These are phyloP conservation scores for Drosophila paramelanica DNA, from an alignment of 2,888 invertebrate species.

Conservation along the genomic window DNA sequence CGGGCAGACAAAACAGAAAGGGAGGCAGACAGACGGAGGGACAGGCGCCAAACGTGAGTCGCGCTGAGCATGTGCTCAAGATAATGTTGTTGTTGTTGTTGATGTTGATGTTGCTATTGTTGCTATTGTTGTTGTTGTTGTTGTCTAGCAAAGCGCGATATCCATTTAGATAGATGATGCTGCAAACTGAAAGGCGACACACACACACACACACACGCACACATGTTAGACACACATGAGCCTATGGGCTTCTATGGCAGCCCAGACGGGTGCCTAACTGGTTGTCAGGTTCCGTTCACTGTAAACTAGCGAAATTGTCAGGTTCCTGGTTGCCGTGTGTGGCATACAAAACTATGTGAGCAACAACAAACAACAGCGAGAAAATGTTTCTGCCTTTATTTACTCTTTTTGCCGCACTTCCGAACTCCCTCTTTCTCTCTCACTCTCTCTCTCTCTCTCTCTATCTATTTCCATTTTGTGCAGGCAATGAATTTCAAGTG, in stretches of 20 bases:
- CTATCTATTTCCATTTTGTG: constrained; percentile 13
- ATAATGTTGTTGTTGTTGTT: constrained; percentile 34
- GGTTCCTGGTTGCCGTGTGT: constrained; percentile 50
- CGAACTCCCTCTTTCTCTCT: not conserved
- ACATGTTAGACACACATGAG: not conserved
- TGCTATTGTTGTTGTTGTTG: constrained; percentile 28
- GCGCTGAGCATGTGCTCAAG: constrained; percentile 57
- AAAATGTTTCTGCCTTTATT: constrained; percentile 7
- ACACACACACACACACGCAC: constrained; percentile 13
- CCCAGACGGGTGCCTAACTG: constrained; percentile 21
- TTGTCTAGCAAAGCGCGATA: constrained; percentile 58
- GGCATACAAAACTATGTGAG: constrained; percentile 48
- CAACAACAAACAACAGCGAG: constrained; percentile 18
- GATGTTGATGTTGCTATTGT: constrained; percentile 13
- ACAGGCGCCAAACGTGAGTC: constrained; percentile 23
- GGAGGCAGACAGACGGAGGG: constrained; percentile 10
- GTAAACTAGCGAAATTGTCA: constrained; percentile 63
- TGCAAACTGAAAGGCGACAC: constrained; percentile 44
- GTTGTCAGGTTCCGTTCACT: constrained; percentile 24
- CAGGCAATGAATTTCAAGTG: constrained; percentile 68
- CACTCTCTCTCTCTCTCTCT: not conserved
- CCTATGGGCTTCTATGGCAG: not conserved
- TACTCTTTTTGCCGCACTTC: not conserved
- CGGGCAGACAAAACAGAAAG: not conserved
- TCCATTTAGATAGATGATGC: constrained; percentile 76